Base-by-base conservation (phyloP, 2,888 invertebrate genomes). In the Parnassius glacialis region DNA sequence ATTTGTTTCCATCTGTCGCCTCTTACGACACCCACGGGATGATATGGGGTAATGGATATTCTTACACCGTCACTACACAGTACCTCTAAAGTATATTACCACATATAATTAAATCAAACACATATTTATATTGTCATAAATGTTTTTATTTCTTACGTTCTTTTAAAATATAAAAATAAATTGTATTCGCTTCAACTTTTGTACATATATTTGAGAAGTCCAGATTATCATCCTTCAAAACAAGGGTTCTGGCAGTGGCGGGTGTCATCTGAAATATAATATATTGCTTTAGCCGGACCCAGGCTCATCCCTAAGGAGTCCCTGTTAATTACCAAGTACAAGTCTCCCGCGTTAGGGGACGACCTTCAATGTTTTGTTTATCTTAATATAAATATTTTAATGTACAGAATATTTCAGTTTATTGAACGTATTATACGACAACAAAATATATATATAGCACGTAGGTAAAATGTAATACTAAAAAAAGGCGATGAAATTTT, bases 271-370 rank as follows among this genome's bases (percentile, higher is more conserved):
- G 80, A 78, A 87, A 88, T 85, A 89, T 90, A 89, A 90, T 90
- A 89, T 90, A 90, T 90, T 83, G 82, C 83, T 81, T 81, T 74
- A 70, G 79, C 79, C 73, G 85, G 87, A 85, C 87, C 87, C 82
- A 73, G 72, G 72, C 74, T 65, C 73, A 74, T 89, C 90, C 90
- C 87, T 75, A 74, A 90, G 92, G 93, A 93, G 84, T 70, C 78
- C 74, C 86, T 85, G 92, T 93, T 93, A 93, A 93, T 93, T 93
- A 93, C 83, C 87, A 92, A 93, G 90, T 92, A 93, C 93, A 93
- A 93, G 93, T 92, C 91, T 74, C 79, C 67, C 67, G 72, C 74
- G 72, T 72, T 71, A 71, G 70, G 72, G 76, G 79, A 77, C 78
- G 75, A 80, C 85, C 86, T 86, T 80, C 80, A 83, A 80, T 84